Percentiles rank a stretch among this genome's conserved stretches.
Evolutionary conservation across 2,113 vertebrate genomes (phyloP).

Genomic region (Suricata suricatta): DNA sequence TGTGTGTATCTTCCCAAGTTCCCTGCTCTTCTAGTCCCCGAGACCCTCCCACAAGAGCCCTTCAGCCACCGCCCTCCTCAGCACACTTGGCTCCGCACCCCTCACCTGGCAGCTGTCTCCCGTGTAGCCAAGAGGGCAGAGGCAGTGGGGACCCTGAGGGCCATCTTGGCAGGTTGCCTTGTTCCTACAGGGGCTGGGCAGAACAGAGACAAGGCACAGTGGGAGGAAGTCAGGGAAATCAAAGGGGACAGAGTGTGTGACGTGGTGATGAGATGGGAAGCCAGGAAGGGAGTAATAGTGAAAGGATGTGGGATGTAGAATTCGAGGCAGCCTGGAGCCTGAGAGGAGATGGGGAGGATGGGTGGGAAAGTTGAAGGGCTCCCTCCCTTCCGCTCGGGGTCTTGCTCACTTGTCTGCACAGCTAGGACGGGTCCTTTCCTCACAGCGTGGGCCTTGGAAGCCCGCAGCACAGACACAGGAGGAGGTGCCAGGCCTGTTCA

Average conservation of each 20-base stretch:
- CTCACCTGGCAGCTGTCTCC: constrained; percentile 80
- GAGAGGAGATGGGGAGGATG: not conserved
- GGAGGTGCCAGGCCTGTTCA: constrained; percentile 49
- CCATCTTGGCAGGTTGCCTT: constrained; percentile 78
- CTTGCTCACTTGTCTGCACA: constrained; percentile 70
- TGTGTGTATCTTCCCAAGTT: not conserved
- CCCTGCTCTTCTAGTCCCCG: not conserved
- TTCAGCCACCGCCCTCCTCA: not conserved
- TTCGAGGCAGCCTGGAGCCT: not conserved
- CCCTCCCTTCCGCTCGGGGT: not conserved
- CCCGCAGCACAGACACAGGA: constrained; percentile 63
- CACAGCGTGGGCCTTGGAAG: constrained; percentile 69
- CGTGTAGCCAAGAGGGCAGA: constrained; percentile 77
- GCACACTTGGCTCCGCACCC: not conserved
- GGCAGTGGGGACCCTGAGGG: constrained; percentile 74
- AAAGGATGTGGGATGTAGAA: not conserved
- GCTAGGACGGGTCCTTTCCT: constrained; percentile 19
- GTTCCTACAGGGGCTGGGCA: constrained; percentile 76
- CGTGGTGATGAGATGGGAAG: not conserved
- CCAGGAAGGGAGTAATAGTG: not conserved
- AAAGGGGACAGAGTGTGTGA: too few species aligned
- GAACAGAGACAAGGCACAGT: not conserved
- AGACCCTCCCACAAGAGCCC: not conserved
- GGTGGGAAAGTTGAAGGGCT: not conserved
- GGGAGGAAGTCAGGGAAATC: not conserved